Percentiles rank a stretch among this genome's conserved stretches.
These are phyloP conservation scores for Pantala flavescens DNA, from an alignment of 1,140 invertebrate species.

Conservation along the genomic window DNA sequence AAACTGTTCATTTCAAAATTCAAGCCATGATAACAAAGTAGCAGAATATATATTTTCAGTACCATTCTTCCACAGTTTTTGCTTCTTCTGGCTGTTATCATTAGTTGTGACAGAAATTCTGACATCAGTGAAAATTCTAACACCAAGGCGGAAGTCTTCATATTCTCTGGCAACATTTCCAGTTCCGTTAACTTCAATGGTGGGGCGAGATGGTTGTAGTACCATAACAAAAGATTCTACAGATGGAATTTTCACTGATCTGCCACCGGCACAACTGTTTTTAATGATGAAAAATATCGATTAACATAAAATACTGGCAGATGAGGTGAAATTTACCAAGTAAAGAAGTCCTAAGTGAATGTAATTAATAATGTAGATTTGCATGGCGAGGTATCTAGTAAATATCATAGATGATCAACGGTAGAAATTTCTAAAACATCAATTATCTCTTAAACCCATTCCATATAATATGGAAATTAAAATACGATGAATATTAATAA, in stretches of 20 bases:
- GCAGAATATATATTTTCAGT: constrained; percentile 17
- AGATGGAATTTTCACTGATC: constrained; percentile 55
- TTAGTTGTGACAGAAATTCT: constrained; percentile 51
- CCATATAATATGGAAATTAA: too few relatives aligned
- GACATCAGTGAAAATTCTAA: constrained; percentile 73
- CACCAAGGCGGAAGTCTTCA: constrained; percentile 70
- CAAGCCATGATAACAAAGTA: too few relatives aligned
- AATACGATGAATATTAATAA: too few relatives aligned
- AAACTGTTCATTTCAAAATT: too few relatives aligned
- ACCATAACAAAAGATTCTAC: constrained; percentile 81
- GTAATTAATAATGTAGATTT: too few relatives aligned
- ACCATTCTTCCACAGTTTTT: constrained; percentile 31
- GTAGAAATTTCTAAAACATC: too few relatives aligned
- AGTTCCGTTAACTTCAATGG: constrained; percentile 71
- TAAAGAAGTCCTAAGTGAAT: too few relatives aligned
- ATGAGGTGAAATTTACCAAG: too few relatives aligned
- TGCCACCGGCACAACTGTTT: constrained; percentile 55
- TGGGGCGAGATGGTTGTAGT: constrained; percentile 70
- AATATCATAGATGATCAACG: too few relatives aligned
- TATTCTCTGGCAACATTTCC: constrained; percentile 74
- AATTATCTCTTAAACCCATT: too few relatives aligned
- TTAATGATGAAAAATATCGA: constrained; percentile 3
- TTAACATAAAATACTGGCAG: constrained; percentile 18
- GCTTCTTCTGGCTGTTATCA: constrained; percentile 27
- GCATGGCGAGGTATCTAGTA: too few relatives aligned